These are phyloP conservation scores for Sebastes jordani DNA, from an alignment of 2,797 vertebrate species.

Conservation along the genomic window DNA sequence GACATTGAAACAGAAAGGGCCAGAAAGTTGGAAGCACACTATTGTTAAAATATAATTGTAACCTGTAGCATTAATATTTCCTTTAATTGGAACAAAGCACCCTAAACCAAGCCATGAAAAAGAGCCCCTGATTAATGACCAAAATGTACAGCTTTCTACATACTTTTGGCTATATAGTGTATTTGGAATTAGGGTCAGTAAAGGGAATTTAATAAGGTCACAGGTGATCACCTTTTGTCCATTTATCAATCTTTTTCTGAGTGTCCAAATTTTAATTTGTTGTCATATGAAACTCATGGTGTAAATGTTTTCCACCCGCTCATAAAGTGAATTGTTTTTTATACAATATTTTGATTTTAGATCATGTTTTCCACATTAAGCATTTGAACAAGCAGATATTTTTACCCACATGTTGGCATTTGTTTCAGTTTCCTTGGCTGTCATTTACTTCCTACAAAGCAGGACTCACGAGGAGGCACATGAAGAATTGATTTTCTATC, in stretches of 20 bases:
- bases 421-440: slow-evolving; percentile 30
- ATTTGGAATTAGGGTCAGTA: background rate
- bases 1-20: too few species aligned
- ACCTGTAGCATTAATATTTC: background rate
- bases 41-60: background rate
- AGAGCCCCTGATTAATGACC: background rate
- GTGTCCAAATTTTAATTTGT: too few species aligned
- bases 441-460: slow-evolving; percentile 24
- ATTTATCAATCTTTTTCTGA: background rate
- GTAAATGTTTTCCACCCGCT: too few species aligned
- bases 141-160: background rate
- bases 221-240: background rate
- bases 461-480: slow-evolving; percentile 8
- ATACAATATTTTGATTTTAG: slow-evolving; percentile 9
- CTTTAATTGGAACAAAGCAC: background rate
- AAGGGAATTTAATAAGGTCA: background rate
- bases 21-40: too few species aligned
- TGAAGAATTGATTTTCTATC: slow-evolving; percentile 25
- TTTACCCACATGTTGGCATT: slow-evolving; percentile 36
- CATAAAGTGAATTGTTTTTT: background rate
- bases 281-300: background rate
- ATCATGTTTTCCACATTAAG: slow-evolving; percentile 10
- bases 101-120: background rate
- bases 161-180: background rate
- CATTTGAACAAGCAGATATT: slow-evolving; percentile 14